Conservation (phyloP, 2,113 vertebrate species). For the Gila orcuttii region DNA sequence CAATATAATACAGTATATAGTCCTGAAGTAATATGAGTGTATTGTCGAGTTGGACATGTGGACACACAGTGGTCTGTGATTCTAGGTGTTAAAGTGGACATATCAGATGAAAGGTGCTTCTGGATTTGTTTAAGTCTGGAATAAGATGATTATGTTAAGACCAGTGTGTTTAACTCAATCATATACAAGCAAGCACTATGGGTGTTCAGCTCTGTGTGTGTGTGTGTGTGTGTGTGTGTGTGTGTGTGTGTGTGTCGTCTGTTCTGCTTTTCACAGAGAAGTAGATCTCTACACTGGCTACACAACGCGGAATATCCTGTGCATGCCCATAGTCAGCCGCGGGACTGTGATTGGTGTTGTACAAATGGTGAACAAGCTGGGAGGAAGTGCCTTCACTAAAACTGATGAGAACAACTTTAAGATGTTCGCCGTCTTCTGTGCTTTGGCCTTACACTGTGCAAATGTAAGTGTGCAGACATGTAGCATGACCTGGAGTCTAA, state of each 20-base stretch:
- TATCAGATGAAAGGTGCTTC: not conserved
- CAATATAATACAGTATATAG: not conserved
- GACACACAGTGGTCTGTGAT: not conserved
- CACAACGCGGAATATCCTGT: conserved; percentile 96
- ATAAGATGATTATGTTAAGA: not conserved
- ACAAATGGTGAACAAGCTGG: conserved; percentile 99
- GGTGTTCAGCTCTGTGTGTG: not conserved
- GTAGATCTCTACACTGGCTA: conserved; percentile 98
- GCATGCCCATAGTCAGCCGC: conserved; percentile 98
- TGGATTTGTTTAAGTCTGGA: conserved; percentile 3
- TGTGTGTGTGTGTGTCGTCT: not conserved
- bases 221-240: no score
- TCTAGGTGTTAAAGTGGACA: not conserved
- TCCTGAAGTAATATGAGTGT: not conserved
- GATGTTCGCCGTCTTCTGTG: conserved; percentile 99
- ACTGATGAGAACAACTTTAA: conserved; percentile 99
- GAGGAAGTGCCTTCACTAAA: conserved; percentile 99
- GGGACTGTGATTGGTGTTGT: conserved; percentile 97
- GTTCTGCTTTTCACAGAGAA: conserved; percentile 79
- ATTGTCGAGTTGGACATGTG: not conserved
- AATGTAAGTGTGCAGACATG: conserved; percentile 83
- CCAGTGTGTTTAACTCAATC: not conserved
- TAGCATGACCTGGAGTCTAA: not conserved
- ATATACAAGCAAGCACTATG: not conserved
- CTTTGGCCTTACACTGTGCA: conserved; percentile 99